phyloP scores from a whole-genome alignment of 2,888 invertebrate genomes.

The Lycaena phlaeas region DNA sequence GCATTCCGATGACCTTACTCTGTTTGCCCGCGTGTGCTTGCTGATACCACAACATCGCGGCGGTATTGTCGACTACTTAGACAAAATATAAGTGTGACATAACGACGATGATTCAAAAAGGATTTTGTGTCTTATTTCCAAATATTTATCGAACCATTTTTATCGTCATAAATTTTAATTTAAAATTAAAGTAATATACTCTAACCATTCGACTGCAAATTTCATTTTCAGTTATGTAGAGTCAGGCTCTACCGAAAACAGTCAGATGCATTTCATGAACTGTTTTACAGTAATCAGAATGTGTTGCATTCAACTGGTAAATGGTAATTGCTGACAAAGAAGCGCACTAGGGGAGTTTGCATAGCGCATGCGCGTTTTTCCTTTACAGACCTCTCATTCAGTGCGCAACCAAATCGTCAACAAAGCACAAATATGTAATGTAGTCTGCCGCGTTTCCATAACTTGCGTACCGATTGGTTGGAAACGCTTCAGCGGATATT shows the following conservation, averaged over 20 bases:
- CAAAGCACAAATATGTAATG: slow-evolving; percentile 27
- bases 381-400: slow-evolving; percentile 56
- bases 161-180: too few relatives aligned
- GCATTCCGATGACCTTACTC: slow-evolving; percentile 60
- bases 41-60: slow-evolving; percentile 8
- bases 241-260: too few relatives aligned
- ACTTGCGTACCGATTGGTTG: slow-evolving; percentile 47
- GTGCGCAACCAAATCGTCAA: slow-evolving; percentile 54
- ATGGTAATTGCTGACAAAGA: slow-evolving; percentile 8
- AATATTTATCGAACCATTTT: too few relatives aligned
- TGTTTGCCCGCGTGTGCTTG: slow-evolving; percentile 30
- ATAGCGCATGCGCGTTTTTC: slow-evolving; percentile 58
- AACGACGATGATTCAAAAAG: too few relatives aligned
- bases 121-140: too few relatives aligned
- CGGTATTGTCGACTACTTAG: too few relatives aligned
- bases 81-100: too few relatives aligned
- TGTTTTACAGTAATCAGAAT: slow-evolving; percentile 13
- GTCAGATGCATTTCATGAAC: neutral
- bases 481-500: slow-evolving; percentile 47
- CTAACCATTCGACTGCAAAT: neutral
- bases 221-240: neutral
- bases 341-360: slow-evolving; percentile 35
- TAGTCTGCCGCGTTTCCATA: slow-evolving; percentile 40
- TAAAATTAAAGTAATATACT: too few relatives aligned
- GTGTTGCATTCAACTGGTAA: slow-evolving; percentile 4